These are phyloP conservation scores for Phylloscopus trochiloides DNA, from an alignment of 2,113 vertebrate genomes.

Conservation along the genomic window DNA sequence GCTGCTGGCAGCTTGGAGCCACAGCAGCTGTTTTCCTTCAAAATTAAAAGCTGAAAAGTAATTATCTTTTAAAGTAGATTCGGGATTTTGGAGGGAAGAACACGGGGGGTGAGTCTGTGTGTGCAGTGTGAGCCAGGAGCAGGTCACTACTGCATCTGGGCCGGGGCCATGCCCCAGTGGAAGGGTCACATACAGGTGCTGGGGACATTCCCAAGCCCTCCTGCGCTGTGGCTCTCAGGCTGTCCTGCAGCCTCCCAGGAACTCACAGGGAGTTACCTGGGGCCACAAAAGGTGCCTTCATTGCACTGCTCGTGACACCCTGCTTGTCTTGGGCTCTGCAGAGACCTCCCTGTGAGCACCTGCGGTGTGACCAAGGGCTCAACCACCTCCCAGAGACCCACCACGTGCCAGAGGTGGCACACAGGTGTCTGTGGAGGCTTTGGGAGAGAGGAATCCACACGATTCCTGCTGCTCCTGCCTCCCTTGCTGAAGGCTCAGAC, in stretches of 20 bases:
- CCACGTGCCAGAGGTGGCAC: accelerated
- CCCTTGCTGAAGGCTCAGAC: not conserved
- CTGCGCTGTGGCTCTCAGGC: not conserved
- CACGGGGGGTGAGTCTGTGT: not conserved
- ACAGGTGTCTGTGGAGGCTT: accelerated
- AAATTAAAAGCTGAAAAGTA: not conserved
- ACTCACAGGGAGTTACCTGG: accelerated
- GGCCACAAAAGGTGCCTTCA: not conserved
- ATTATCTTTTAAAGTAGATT: not conserved
- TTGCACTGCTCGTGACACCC: accelerated
- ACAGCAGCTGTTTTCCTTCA: not conserved
- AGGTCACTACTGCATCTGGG: not conserved
- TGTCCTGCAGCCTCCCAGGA: not conserved
- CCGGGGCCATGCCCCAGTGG: not conserved
- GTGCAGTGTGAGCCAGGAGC: not conserved
- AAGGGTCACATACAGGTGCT: accelerated
- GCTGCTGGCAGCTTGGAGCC: not conserved
- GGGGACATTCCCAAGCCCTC: not conserved
- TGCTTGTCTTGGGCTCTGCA: accelerated
- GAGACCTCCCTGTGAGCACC: not conserved
- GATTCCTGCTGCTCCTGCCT: not conserved
- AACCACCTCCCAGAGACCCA: not conserved
- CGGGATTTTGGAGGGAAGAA: not conserved
- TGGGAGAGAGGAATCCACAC: not conserved
- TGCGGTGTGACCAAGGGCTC: not conserved